phyloP scores from a whole-genome alignment of 2,113 vertebrate genomes.

The Catharus fuscescens region DNA sequence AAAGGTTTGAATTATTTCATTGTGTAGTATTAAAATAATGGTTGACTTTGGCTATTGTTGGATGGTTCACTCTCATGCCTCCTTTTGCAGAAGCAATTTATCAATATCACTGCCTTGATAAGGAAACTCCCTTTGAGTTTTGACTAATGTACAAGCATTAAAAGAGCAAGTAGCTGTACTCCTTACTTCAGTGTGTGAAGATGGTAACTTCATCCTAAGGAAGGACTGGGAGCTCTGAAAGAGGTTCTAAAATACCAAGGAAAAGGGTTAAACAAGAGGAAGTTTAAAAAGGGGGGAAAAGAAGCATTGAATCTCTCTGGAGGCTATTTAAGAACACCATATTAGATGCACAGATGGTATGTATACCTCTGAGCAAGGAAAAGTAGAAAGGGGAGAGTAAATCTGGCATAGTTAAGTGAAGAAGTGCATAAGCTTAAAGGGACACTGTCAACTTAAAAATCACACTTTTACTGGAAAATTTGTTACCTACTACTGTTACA shows the following conservation, averaged over 20 bases:
- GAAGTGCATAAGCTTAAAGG: constrained; percentile 78
- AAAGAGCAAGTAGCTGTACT: neutral
- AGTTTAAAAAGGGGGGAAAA: neutral
- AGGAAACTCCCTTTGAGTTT: neutral
- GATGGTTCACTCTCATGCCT: neutral
- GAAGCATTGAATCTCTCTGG: constrained; percentile 34
- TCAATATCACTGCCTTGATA: neutral
- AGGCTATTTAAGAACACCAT: constrained; percentile 67
- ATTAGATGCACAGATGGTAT: constrained; percentile 76
- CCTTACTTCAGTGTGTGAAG: neutral
- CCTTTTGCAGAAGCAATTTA: neutral
- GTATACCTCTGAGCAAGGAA: constrained; percentile 71
- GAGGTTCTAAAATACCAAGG: neutral
- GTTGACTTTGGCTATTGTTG: neutral
- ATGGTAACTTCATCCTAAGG: neutral
- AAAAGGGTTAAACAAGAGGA: constrained; percentile 48
- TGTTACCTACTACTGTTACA: constrained; percentile 61
- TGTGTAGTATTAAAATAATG: neutral
- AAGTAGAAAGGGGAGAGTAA: constrained; percentile 75
- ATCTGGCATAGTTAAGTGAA: constrained; percentile 77
- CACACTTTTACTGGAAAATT: constrained; percentile 59
- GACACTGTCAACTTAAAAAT: constrained; percentile 70
- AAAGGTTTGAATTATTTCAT: neutral
- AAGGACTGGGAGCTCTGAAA: neutral
- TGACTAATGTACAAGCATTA: neutral